These are phyloP conservation scores for Brachystomella parvula DNA, from an alignment of 1,140 invertebrate species.

Conservation along the genomic window DNA sequence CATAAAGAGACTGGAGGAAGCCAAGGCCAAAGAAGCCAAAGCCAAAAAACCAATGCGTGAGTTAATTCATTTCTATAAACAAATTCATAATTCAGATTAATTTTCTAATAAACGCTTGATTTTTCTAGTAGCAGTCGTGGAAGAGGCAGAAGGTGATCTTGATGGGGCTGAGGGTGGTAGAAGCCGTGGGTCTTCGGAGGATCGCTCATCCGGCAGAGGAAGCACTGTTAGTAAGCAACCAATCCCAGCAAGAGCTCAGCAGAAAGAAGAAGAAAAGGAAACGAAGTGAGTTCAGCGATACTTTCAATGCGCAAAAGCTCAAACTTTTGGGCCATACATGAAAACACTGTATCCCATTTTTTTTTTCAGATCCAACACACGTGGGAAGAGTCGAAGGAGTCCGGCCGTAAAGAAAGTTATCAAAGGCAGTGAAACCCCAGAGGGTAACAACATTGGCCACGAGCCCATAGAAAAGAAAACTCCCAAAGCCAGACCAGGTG, in stretches of 20 bases:
- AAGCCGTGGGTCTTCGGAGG: slow-evolving; percentile 36
- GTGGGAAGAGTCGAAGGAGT: slow-evolving; percentile 1
- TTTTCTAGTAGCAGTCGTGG: slow-evolving; percentile 27
- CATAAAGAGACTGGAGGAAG: slow-evolving; percentile 32
- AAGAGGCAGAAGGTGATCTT: slow-evolving; percentile 32
- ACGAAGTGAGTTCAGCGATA: slow-evolving; percentile 22
- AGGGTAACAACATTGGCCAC: background rate
- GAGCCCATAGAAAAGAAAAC: slow-evolving; percentile 8
- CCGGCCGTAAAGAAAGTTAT: background rate
- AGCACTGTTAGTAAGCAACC: slow-evolving; percentile 27
- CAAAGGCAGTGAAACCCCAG: background rate
- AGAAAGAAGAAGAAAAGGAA: slow-evolving; percentile 28
- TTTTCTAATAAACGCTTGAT: background rate
- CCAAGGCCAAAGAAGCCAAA: slow-evolving; percentile 26
- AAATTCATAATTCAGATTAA: background rate
- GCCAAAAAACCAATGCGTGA: slow-evolving; percentile 30
- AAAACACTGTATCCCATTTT: background rate
- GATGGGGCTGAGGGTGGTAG: slow-evolving; percentile 4
- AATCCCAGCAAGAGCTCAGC: background rate
- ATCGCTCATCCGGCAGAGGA: slow-evolving; percentile 33
- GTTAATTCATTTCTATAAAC: slow-evolving; percentile 12
- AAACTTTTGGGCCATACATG: background rate
- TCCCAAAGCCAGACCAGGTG: slow-evolving; percentile 15
- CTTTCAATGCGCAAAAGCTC: background rate
- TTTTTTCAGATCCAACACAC: slow-evolving; percentile 15